Base-by-base conservation (phyloP, 1,140 invertebrate species). In the Zophobas atratus region DNA sequence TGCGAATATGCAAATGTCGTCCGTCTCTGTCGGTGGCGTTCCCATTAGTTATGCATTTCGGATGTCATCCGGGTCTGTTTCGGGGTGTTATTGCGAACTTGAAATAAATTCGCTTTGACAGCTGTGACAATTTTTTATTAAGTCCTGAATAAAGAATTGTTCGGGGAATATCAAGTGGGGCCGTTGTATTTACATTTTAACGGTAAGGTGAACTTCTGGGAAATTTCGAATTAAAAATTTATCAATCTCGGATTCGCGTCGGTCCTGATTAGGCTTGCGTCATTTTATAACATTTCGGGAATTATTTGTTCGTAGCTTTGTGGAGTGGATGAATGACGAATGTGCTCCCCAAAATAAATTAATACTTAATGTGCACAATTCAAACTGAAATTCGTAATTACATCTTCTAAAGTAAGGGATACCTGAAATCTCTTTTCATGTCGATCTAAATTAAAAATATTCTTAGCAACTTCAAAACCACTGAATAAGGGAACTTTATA, bases 81-180 rank as follows among this genome's bases (percentile, higher is more conserved):
- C 49, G n/a, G 49, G 49, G 20, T 20, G n/a, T 4, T 20, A 20
- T 20, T 20, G 4, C 6, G 6, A 46, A 46, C 43, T 46, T 8
- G 3, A 51, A 51, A 51, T 51, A 51, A 51, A 51, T 51, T 51
- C 49, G n/a, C 49, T 51, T 51, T 51, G 49, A 51, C 49, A 51
- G 49, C 49, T 51, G 49, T 51, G 49, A 51, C 49, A 51, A 51
- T 51, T 51, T 51, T 51, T 51, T 51, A 51, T 51, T 51, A 51
- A 51, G 49, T 51, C 49, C n/a, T 51, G 49, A 51, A 51, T 51
- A 51, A 51, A 51, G 49, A 51, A 51, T 4, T 20, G 49, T 51
- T 20, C 49, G 43, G 3, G 43, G 43, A 46, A 46, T 46, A 46
- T 46, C 3, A 46, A 46, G 6, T 8, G 4, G n/a, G 49, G 6